These are phyloP conservation scores for Anser cygnoides DNA, from an alignment of 2,113 vertebrate species.

Conservation along the genomic window DNA sequence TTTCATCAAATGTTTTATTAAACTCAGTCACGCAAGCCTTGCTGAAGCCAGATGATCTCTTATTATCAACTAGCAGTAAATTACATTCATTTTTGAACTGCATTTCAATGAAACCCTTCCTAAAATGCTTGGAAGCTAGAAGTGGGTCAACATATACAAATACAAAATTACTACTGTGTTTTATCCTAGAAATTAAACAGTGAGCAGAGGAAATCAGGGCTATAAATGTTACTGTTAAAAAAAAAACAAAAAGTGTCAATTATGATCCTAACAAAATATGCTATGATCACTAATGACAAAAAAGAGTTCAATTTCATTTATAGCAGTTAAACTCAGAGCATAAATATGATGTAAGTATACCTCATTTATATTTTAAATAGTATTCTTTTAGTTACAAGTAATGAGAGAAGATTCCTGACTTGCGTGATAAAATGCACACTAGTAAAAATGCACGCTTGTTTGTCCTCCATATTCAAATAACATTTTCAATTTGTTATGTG, in stretches of 20 bases:
- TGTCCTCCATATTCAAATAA: neutral
- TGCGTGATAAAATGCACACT: neutral
- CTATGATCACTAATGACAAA: neutral
- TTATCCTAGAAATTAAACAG: neutral
- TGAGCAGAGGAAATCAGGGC: neutral
- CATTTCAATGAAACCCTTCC: slow-evolving; percentile 89
- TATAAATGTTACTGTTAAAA: neutral
- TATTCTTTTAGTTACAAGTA: neutral
- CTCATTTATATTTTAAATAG: neutral
- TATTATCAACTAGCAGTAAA: slow-evolving; percentile 87
- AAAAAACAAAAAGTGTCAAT: neutral
- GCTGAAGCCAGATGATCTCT: slow-evolving; percentile 85
- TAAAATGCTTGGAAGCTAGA: slow-evolving; percentile 82
- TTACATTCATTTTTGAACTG: slow-evolving; percentile 82
- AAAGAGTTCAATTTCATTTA: neutral
- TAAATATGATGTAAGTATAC: neutral
- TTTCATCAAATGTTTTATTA: slow-evolving; percentile 88
- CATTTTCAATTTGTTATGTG: neutral
- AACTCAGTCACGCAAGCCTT: slow-evolving; percentile 70
- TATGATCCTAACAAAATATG: neutral
- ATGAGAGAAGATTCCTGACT: neutral
- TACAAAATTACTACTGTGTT: neutral
- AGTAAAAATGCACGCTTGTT: neutral
- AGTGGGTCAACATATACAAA: slow-evolving; percentile 71
- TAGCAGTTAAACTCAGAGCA: neutral